Conservation (phyloP, 2,797 vertebrate species). For the Varecia variegata region DNA sequence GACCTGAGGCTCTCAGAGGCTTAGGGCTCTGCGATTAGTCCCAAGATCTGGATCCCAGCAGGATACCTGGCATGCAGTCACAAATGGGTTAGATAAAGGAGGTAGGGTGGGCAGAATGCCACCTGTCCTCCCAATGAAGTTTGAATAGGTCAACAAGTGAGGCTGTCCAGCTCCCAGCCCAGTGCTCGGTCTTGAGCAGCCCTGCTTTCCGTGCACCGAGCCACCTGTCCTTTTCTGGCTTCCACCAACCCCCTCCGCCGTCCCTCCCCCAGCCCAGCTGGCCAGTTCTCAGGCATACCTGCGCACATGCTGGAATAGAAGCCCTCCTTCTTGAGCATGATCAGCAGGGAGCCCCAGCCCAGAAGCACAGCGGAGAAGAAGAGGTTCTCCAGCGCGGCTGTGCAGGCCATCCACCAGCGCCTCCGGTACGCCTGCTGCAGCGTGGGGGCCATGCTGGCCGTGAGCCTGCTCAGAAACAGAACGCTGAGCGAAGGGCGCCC, state of each 20-base stretch:
- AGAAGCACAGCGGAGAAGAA: conserved; percentile 93
- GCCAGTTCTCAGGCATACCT: conserved; percentile 80
- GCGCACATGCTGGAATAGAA: conserved; percentile 92
- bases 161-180: neutral
- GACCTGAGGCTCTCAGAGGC: neutral
- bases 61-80: neutral
- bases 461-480: conserved; percentile 49
- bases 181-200: neutral
- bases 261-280: neutral
- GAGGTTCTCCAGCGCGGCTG: conserved; percentile 92
- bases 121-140: neutral
- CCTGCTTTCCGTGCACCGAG: neutral
- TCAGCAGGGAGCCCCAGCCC: conserved; percentile 94
- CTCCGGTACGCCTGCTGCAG: conserved; percentile 88
- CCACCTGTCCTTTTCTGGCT: neutral
- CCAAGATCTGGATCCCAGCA: neutral
- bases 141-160: neutral
- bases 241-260: neutral
- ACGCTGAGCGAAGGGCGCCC: neutral
- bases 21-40: neutral
- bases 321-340: conserved; percentile 93
- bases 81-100: neutral
- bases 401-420: conserved; percentile 95
- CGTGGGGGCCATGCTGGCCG: conserved; percentile 86
- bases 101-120: neutral